These are phyloP conservation scores for Agrotis clavis DNA, from an alignment of 2,888 invertebrate species.

Conservation along the genomic window DNA sequence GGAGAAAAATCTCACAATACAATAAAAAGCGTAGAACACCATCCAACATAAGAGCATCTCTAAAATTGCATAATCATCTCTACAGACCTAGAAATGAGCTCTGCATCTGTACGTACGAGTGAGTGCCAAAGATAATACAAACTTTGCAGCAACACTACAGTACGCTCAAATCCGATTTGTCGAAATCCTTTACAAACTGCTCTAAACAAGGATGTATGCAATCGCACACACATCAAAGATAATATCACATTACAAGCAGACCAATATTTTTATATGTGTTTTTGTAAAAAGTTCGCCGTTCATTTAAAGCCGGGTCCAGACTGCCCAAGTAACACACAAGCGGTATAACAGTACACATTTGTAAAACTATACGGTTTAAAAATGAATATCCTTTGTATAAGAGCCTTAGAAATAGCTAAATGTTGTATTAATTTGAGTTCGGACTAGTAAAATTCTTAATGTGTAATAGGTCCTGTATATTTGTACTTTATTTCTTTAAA, in stretches of 20 bases:
- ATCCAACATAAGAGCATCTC: not conserved
- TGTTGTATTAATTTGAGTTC: too few relatives aligned
- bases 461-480: too few relatives aligned
- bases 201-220: not conserved
- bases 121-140: constrained; percentile 33
- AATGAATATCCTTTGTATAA: too few relatives aligned
- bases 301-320: too few relatives aligned
- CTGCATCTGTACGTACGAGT: constrained; percentile 8
- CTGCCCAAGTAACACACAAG: too few relatives aligned
- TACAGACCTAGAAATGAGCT: constrained; percentile 4
- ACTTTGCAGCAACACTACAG: constrained; percentile 30
- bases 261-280: not conserved
- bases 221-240: constrained; percentile 1
- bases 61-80: not conserved
- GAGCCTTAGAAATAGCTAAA: too few relatives aligned
- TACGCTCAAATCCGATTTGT: constrained; percentile 17
- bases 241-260: not conserved
- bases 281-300: not conserved
- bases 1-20: too few relatives aligned
- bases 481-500: too few relatives aligned
- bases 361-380: too few relatives aligned
- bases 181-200: constrained; percentile 23
- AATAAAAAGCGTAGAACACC: not conserved
- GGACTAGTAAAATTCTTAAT: too few relatives aligned
- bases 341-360: too few relatives aligned